phyloP scores from a whole-genome alignment of 2,797 vertebrate genomes.

The Sebastes taczanowskii region DNA sequence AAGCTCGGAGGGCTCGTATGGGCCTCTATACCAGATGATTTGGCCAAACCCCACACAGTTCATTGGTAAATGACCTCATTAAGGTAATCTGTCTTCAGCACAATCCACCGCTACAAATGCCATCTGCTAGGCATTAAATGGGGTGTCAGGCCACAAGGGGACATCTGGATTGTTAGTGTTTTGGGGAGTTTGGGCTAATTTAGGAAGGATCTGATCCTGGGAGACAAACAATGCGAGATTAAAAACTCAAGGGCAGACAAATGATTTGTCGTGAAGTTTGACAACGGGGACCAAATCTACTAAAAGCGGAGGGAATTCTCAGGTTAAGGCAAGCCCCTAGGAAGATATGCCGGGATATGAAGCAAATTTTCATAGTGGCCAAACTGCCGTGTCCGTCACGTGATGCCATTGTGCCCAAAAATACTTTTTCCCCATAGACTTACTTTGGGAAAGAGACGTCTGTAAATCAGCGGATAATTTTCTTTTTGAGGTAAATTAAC shows the following conservation, averaged over 20 bases:
- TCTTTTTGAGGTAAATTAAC: no score
- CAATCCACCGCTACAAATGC: slow-evolving; percentile 54
- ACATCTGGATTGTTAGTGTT: slow-evolving; percentile 59
- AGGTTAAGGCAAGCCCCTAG: neutral
- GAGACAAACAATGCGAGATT: slow-evolving; percentile 36
- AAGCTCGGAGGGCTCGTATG: slow-evolving; percentile 5
- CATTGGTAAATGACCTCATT: slow-evolving; percentile 68
- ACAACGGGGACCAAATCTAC: neutral
- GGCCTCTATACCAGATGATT: slow-evolving; percentile 37
- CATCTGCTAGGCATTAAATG: slow-evolving; percentile 66
- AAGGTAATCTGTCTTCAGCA: slow-evolving; percentile 66
- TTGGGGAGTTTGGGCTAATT: slow-evolving; percentile 38
- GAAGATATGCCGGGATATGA: no score
- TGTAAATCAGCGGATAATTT: no score
- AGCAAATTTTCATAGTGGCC: no score
- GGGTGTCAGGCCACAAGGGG: slow-evolving; percentile 53
- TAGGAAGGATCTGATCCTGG: slow-evolving; percentile 24
- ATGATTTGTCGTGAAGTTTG: slow-evolving; percentile 7
- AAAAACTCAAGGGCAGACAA: slow-evolving; percentile 12
- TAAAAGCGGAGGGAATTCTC: neutral
- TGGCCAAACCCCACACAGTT: slow-evolving; percentile 48
- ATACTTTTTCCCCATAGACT: no score
- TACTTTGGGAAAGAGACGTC: no score
- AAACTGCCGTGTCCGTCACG: no score
- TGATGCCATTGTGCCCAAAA: no score